phyloP scores from a whole-genome alignment of 37 sponge, comb jelly and placozoan genomes.

The Agelas oroides region DNA sequence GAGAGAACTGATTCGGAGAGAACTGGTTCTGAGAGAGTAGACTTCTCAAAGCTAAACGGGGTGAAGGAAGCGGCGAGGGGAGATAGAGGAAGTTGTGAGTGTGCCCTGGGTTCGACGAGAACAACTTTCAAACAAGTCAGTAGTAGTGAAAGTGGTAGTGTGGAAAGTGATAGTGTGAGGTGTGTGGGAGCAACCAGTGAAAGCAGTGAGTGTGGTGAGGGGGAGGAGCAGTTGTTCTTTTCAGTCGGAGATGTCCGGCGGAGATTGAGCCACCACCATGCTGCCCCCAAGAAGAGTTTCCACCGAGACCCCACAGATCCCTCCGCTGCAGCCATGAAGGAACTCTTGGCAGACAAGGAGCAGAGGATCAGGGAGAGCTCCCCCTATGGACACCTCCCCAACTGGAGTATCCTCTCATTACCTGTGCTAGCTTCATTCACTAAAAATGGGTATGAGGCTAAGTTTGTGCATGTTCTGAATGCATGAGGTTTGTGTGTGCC shows the following conservation, averaged over 20 bases:
- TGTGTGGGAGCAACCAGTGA: too few relatives aligned
- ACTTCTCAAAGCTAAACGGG: not conserved
- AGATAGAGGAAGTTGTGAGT: too few relatives aligned
- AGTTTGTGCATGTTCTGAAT: not conserved
- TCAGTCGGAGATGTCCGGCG: constrained; percentile 79
- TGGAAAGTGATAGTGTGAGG: too few relatives aligned
- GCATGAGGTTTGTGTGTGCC: not conserved
- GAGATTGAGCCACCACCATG: constrained; percentile 52
- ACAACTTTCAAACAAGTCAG: too few relatives aligned
- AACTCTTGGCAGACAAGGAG: constrained; percentile 90
- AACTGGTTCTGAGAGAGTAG: not conserved
- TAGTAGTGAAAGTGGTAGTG: too few relatives aligned
- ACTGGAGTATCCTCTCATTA: constrained; percentile 87
- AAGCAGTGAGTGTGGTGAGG: constrained; percentile 4
- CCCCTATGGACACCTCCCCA: constrained; percentile 93
- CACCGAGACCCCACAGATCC: constrained; percentile 86
- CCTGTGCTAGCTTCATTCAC: not conserved
- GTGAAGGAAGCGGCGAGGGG: not conserved
- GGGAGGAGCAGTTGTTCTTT: constrained; percentile 57
- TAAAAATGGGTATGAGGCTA: not conserved
- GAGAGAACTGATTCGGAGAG: too few relatives aligned
- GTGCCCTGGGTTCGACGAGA: too few relatives aligned
- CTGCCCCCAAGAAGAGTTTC: constrained; percentile 53
- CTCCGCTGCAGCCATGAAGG: constrained; percentile 91
- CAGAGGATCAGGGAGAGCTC: constrained; percentile 78